A percentile compares a stretch with the other conserved stretches of the same genome.
Evolutionary conservation across 2,888 invertebrate species (phyloP).

Genomic region (Lingula anatina): DNA sequence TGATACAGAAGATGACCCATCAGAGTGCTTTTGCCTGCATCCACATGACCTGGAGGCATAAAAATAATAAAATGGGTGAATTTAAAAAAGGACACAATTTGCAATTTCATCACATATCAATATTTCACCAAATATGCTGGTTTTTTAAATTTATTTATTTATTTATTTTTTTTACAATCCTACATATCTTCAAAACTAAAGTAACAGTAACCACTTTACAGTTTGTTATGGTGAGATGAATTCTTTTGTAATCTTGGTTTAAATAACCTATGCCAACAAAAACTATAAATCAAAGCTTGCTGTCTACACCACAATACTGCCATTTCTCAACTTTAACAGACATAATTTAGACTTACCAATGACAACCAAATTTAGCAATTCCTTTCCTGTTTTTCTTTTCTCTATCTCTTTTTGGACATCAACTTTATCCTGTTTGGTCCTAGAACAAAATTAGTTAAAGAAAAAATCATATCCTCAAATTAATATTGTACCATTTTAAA

Average conservation of each 20-base stretch:
- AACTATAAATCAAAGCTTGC: neutral
- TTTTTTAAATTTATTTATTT: too few species aligned
- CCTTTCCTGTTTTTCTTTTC: slow-evolving; percentile 70
- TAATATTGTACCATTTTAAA: too few species aligned
- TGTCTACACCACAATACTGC: neutral
- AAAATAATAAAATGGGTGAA: too few species aligned
- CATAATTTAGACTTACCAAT: slow-evolving; percentile 33
- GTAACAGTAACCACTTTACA: too few species aligned
- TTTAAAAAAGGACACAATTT: too few species aligned
- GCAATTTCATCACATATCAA: too few species aligned
- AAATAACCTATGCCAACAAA: neutral
- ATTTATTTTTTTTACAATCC: too few species aligned
- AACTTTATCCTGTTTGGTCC: slow-evolving; percentile 30
- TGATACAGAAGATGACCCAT: slow-evolving; percentile 87
- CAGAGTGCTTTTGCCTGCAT: slow-evolving; percentile 94
- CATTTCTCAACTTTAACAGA: neutral
- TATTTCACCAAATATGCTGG: too few species aligned
- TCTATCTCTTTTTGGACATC: slow-evolving; percentile 55
- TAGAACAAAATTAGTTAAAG: too few species aligned
- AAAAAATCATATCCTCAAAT: too few species aligned
- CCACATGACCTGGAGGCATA: slow-evolving; percentile 92
- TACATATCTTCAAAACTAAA: too few species aligned
- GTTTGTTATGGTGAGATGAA: too few species aligned
- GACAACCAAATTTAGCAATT: slow-evolving; percentile 75
- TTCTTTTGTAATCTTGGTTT: neutral